A percentile compares a stretch with the other conserved stretches of the same genome.
phyloP scores from a whole-genome alignment of 2,888 invertebrate genomes.

The Poecilobothrus nobilitatus region DNA sequence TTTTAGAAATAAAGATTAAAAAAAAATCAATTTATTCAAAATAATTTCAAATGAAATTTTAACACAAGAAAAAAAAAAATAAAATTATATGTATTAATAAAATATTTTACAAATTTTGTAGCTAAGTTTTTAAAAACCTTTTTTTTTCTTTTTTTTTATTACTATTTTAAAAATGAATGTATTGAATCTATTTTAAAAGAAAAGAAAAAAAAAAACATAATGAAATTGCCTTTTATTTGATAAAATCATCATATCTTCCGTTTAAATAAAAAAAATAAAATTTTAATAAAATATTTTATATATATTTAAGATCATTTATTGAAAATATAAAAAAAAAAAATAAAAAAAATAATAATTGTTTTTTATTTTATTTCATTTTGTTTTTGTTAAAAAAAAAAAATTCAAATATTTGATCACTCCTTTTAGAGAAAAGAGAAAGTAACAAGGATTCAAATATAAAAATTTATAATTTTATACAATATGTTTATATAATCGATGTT shows the following conservation, averaged over 20 bases:
- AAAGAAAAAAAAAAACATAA: background rate
- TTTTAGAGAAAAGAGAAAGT: too few relatives aligned
- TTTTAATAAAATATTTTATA: background rate
- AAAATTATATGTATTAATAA: background rate
- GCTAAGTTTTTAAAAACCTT: too few relatives aligned
- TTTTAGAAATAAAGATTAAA: background rate
- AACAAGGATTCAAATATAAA: too few relatives aligned
- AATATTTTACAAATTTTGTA: background rate
- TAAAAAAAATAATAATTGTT: background rate
- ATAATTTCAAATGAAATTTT: background rate
- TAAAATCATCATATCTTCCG: constrained; percentile 6
- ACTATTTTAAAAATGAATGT: background rate
- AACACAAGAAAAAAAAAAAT: background rate
- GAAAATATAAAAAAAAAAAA: background rate
- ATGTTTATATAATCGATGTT: too few relatives aligned
- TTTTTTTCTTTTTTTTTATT: too few relatives aligned
- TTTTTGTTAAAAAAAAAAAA: background rate
- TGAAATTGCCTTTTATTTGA: background rate
- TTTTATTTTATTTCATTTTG: background rate
- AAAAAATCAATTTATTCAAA: background rate
- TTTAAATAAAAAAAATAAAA: background rate
- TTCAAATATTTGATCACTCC: too few relatives aligned
- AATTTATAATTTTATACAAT: too few relatives aligned
- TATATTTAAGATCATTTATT: background rate
- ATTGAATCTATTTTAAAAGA: background rate